Conservation (phyloP, 2,113 vertebrate genomes). For the Ivindomyrus marchei region DNA sequence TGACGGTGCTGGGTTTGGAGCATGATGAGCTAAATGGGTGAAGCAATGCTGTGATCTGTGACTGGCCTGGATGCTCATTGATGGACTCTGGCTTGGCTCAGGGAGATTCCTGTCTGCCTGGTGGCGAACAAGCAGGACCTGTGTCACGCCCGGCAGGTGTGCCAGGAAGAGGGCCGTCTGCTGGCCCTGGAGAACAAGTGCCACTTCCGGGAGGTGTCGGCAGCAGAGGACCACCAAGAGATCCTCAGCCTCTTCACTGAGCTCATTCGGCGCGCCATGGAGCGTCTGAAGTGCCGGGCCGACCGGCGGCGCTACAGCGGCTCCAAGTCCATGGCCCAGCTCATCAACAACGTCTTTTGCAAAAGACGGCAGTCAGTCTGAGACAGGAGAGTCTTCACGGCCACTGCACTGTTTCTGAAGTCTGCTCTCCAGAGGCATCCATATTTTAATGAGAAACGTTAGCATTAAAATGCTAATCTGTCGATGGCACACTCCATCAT, state of each 20-base stretch:
- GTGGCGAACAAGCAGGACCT: slow-evolving; percentile 68
- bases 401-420: not conserved
- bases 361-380: slow-evolving; percentile 67
- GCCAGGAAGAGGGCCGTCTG: slow-evolving; percentile 56
- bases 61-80: not conserved
- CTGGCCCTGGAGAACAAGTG: slow-evolving; percentile 57
- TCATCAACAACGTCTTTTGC: slow-evolving; percentile 68
- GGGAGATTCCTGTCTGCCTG: slow-evolving; percentile 59
- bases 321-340: slow-evolving; percentile 66
- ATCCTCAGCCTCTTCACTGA: slow-evolving; percentile 60
- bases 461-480: not conserved
- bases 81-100: slow-evolving; percentile 30
- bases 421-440: not conserved
- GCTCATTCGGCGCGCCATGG: slow-evolving; percentile 61
- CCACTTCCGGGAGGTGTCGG: slow-evolving; percentile 64
- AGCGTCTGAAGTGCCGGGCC: slow-evolving; percentile 52
- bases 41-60: not conserved
- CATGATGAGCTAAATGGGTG: not conserved
- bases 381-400: slow-evolving; percentile 11
- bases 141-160: slow-evolving; percentile 59
- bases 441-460: not conserved
- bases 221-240: slow-evolving; percentile 63
- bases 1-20: not conserved
- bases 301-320: slow-evolving; percentile 62
- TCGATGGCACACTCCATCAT: not conserved